Base-by-base conservation (phyloP, 2,113 vertebrate genomes). In the Rhea americana region DNA sequence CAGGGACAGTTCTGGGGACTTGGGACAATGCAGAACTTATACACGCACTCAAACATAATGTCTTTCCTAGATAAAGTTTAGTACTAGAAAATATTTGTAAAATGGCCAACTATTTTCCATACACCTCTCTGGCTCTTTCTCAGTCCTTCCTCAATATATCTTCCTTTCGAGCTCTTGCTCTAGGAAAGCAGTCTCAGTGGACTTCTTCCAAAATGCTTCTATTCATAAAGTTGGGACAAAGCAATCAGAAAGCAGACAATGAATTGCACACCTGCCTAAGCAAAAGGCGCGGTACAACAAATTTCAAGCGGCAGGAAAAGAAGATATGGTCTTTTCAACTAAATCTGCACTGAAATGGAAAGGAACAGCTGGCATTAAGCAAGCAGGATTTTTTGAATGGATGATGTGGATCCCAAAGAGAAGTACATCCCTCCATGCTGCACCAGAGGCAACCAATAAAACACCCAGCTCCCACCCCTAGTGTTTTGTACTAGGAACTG, bases 141-240 rank as follows among this genome's bases (percentile, higher is more conserved):
- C 59, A 62, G 11, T 19, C 59, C n/a, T 37, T 62, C 59, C n/a
- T 19, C 19, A 62, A 62, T 62, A 32, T 35, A 24, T 62, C 32
- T 13, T 22, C n/a, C 13, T 35, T 12, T 35, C 35, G n/a, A 62
- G 59, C 20, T 62, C 13, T 35, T 26, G 53, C 21, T 90, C 48
- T 62, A 39, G 79, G 53, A 73, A 30, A 74, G 56, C 30, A 63
- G 39, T 56, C 51, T 58, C 87, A 62, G 41, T 8, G 0, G 82
- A 83, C 5, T 37, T 65, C 81, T 76, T 72, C 82, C 77, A 85
- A 85, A 62, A 76, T 93, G 71, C 53, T 93, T 43, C 81, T 65
- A 41, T 50, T 0, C 0, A 53, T 74, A 26, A 1, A 1, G 0
- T 22, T 18, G 13, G 48, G 25, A 74, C 47, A 85, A 93, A 92